These are phyloP conservation scores for Apocrypta bakeri DNA, from an alignment of 1,140 invertebrate species.

Conservation along the genomic window DNA sequence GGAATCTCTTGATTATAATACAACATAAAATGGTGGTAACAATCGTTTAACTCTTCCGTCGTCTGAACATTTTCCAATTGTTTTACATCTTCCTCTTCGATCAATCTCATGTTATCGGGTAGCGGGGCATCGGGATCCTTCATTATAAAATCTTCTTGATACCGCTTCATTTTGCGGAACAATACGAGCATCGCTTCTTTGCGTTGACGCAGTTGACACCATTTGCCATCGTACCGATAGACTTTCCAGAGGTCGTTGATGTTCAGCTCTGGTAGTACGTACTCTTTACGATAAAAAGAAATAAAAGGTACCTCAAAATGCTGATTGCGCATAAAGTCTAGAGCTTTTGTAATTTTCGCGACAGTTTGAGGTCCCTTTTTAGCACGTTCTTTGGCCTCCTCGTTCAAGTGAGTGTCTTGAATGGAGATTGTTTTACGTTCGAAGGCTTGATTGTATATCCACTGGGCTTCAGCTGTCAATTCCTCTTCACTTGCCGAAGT, in stretches of 20 bases:
- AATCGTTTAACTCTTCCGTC: slow-evolving; percentile 92
- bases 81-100: slow-evolving; percentile 92
- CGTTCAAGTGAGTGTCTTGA: slow-evolving; percentile 79
- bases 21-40: slow-evolving; percentile 93
- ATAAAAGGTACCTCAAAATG: slow-evolving; percentile 98
- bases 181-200: slow-evolving; percentile 89
- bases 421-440: slow-evolving; percentile 86
- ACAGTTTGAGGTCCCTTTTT: slow-evolving; percentile 81
- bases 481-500: slow-evolving; percentile 90
- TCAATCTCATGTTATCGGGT: slow-evolving; percentile 86
- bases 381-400: slow-evolving; percentile 76
- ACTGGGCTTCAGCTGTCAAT: slow-evolving; percentile 95
- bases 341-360: slow-evolving; percentile 93
- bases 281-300: slow-evolving; percentile 98
- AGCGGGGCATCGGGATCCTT: slow-evolving; percentile 88
- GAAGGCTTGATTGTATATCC: slow-evolving; percentile 98
- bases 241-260: slow-evolving; percentile 98
- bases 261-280: slow-evolving; percentile 94
- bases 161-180: slow-evolving; percentile 94
- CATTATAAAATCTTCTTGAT: slow-evolving; percentile 90
- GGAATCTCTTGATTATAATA: slow-evolving; percentile 93
- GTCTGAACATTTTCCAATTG: slow-evolving; percentile 87
- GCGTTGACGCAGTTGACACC: slow-evolving; percentile 93
- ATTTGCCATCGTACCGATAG: slow-evolving; percentile 97
- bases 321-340: slow-evolving; percentile 97